Evolutionary conservation across 2,888 invertebrate species (phyloP), one percentile per base, ranked within the genome.

Genomic region (Latrodectus hesperus): DNA sequence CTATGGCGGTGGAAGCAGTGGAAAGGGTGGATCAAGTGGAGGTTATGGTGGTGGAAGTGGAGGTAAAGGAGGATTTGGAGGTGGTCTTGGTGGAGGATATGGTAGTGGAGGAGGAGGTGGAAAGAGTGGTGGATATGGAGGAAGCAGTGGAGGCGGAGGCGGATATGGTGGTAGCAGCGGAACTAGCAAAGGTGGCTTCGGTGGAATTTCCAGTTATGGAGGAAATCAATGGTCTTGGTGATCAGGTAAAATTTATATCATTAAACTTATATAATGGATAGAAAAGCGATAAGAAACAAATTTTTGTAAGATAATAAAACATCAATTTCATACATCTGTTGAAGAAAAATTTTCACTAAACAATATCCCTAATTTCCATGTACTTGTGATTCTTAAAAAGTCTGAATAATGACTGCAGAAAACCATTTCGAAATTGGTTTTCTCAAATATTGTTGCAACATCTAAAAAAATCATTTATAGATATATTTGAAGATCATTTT

Each of bases 161-260:
- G 72, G 73, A 17, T 9, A 16, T 26, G 78, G 78, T n/a, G 78
- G 78, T 16, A 67, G 78, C 51, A 67, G 84, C n/a, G 85, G 85
- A 76, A 86, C 64, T 71, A 86, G 85, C 80, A 86, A 86, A 80
- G 85, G 85, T 38, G 85, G 85, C 10, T 86, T 86, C 26, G 85
- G 85, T 16, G 85, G 85, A 70, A 68, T 86, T 38, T 80, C 85
- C 12, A 86, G 85, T 65, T 87, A 87, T 17, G 81, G 86, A 53
- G 86, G 86, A 60, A 77, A 53, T 77, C 81, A 77, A 65, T 87
- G 86, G 86, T 73, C 75, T 26, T 85, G 85, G 85, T 85, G 80
- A 85, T 67, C 26, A 64, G 77, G 84, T 77, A 49, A 77, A 38
- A 55, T 22, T 3, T 38, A 38, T 38, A 38, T 38, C 38, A 38